Evolutionary conservation across 2,797 vertebrate genomes (phyloP).

Genomic region (Saxicola maurus): DNA sequence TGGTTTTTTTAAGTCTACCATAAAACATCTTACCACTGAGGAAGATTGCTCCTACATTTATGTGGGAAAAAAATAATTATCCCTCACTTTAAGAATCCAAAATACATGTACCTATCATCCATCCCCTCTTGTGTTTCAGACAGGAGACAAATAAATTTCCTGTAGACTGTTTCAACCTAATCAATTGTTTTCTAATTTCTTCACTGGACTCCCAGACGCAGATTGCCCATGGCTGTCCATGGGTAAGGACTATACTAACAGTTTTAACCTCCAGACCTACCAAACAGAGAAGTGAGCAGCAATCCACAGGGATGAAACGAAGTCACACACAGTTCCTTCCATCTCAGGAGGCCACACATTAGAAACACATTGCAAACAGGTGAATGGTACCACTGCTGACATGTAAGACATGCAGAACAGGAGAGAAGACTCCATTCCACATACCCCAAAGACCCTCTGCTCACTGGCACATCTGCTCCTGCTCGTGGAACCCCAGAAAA

Average conservation of each 20-base stretch:
- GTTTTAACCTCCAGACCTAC: neutral
- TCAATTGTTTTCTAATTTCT: neutral
- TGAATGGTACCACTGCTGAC: neutral
- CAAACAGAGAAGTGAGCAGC: neutral
- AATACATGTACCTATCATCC: neutral
- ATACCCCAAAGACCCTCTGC: fast-evolving
- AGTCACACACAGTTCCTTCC: neutral
- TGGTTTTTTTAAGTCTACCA: neutral
- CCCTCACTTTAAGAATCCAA: neutral
- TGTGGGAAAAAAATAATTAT: neutral
- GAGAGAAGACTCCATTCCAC: neutral
- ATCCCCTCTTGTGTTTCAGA: neutral
- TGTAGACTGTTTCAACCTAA: neutral
- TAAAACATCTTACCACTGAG: neutral
- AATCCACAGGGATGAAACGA: neutral
- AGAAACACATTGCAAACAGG: neutral
- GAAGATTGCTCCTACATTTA: neutral
- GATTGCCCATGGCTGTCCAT: neutral
- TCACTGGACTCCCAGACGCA: neutral
- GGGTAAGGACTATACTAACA: neutral
- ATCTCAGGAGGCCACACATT: fast-evolving
- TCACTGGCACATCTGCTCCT: neutral
- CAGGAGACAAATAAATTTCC: neutral
- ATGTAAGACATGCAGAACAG: neutral
- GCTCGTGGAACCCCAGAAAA: fast-evolving